Evolutionary conservation across 2,113 vertebrate genomes (phyloP).

Genomic region (Carassius carassius): DNA sequence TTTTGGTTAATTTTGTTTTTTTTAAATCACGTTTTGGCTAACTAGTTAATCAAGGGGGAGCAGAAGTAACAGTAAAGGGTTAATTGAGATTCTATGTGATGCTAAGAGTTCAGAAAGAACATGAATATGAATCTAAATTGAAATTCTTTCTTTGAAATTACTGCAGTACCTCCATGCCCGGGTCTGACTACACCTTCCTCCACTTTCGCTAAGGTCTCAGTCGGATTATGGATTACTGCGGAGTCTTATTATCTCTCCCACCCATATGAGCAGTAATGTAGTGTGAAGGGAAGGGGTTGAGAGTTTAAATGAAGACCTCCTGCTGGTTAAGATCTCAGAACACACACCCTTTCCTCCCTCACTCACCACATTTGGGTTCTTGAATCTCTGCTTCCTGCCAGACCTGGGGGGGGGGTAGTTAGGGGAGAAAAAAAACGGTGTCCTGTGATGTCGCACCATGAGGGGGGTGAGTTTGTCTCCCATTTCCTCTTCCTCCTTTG

Average conservation of each 20-base stretch:
- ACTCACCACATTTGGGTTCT: conserved; percentile 13
- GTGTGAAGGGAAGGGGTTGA: conserved; percentile 44
- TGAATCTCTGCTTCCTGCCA: conserved; percentile 22
- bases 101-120: background rate
- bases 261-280: conserved; percentile 41
- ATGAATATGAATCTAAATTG: background rate
- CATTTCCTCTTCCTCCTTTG: conserved; percentile 60
- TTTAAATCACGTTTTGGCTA: too few species aligned
- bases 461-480: conserved; percentile 49
- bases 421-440: conserved; percentile 46
- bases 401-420: background rate
- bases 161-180: background rate
- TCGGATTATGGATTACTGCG: conserved; percentile 45
- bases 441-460: conserved; percentile 55
- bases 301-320: conserved; percentile 41
- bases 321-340: conserved; percentile 32
- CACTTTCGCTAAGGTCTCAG: conserved; percentile 28
- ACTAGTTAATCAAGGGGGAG: background rate
- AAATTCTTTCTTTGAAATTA: background rate
- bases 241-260: conserved; percentile 42
- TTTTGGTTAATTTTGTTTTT: too few species aligned
- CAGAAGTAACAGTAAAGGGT: background rate
- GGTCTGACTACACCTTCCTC: conserved; percentile 25
- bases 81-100: background rate
- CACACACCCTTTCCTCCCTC: conserved; percentile 18